Conservation (phyloP, 1,140 invertebrate genomes). For the Pseudomyrmex dendroicus region DNA sequence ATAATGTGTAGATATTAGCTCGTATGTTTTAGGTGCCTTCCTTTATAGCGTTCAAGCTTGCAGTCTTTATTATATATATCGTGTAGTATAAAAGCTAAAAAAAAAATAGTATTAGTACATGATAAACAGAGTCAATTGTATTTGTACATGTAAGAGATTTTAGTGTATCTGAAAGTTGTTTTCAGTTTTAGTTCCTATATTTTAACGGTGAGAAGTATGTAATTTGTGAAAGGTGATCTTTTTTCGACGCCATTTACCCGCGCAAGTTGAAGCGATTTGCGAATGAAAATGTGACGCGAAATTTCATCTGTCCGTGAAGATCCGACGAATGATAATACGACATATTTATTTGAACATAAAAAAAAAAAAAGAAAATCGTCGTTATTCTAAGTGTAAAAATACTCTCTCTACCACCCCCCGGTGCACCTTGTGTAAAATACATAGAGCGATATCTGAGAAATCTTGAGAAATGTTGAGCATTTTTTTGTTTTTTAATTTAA, state of each 20-base stretch:
- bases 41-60: slow-evolving; percentile 73
- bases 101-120: slow-evolving; percentile 48
- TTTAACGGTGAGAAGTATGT: slow-evolving; percentile 20
- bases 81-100: slow-evolving; percentile 59
- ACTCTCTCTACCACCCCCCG: slow-evolving; percentile 36
- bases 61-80: slow-evolving; percentile 64
- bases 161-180: slow-evolving; percentile 60
- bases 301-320: not conserved
- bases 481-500: slow-evolving; percentile 47
- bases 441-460: slow-evolving; percentile 7
- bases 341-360: slow-evolving; percentile 27
- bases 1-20: slow-evolving; percentile 72
- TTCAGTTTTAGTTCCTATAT: slow-evolving; percentile 67
- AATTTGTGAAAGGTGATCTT: slow-evolving; percentile 1
- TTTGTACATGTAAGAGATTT: slow-evolving; percentile 50
- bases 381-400: slow-evolving; percentile 53
- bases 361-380: slow-evolving; percentile 8
- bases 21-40: slow-evolving; percentile 80
- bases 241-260: too few relatives aligned
- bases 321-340: slow-evolving; percentile 1
- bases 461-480: slow-evolving; percentile 43
- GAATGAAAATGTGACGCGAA: slow-evolving; percentile 1
- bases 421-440: slow-evolving; percentile 44
- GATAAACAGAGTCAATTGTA: slow-evolving; percentile 68
- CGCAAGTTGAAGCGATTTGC: slow-evolving; percentile 18